Percentiles rank a stretch among this genome's conserved stretches.
phyloP scores from a whole-genome alignment of 1,140 invertebrate species.

The Colletes latitarsis region DNA sequence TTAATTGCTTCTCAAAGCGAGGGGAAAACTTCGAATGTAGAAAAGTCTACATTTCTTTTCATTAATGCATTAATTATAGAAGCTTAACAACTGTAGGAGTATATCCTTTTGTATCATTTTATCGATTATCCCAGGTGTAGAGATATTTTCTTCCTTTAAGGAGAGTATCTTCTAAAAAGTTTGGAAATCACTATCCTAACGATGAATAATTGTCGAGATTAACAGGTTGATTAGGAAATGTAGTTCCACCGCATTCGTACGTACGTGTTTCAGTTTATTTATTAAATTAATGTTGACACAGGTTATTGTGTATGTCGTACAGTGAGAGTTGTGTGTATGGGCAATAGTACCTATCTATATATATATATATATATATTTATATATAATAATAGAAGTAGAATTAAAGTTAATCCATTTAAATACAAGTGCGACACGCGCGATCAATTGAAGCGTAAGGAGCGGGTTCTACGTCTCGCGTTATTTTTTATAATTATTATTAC shows the following conservation, averaged over 20 bases:
- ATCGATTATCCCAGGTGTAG: too few species aligned
- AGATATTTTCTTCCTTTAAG: too few species aligned
- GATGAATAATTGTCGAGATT: too few species aligned
- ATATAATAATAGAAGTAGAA: constrained; percentile 77
- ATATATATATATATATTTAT: constrained; percentile 45
- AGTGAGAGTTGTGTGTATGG: constrained; percentile 77
- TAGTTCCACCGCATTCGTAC: constrained; percentile 69
- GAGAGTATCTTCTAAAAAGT: too few species aligned
- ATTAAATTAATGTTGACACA: constrained; percentile 81
- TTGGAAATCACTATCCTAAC: too few species aligned
- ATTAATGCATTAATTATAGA: too few species aligned
- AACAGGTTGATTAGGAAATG: constrained; percentile 14
- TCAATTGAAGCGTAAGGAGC: constrained; percentile 43
- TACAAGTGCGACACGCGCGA: constrained; percentile 74
- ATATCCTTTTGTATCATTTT: too few species aligned
- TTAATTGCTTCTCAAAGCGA: too few species aligned
- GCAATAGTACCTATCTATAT: constrained; percentile 78
- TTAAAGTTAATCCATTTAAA: constrained; percentile 80
- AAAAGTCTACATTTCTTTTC: too few species aligned
- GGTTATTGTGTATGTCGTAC: constrained; percentile 80
- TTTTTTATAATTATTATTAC: neutral
- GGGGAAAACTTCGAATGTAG: too few species aligned
- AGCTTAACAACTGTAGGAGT: too few species aligned
- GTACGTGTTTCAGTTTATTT: constrained; percentile 81
- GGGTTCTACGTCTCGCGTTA: constrained; percentile 31